Base-by-base conservation (phyloP, 2,888 invertebrate species). In the Dinocampus coccinellae region DNA sequence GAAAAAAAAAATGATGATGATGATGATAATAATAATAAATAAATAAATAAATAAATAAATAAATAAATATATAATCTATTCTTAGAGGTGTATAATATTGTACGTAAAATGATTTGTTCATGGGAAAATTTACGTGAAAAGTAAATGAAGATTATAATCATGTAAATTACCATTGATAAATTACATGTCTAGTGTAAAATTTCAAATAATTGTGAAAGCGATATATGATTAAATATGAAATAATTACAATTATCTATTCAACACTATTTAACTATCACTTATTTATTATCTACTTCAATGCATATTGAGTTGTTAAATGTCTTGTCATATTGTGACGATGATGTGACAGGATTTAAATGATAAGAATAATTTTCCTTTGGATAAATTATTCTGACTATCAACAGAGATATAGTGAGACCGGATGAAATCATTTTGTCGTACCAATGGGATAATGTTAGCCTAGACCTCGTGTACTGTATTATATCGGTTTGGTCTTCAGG, bases 341-440 rank as follows among this genome's bases (percentile, higher is more conserved):
- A 47, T n/a, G 16, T 7, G 3, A n/a, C 39, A 47, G 6, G 47
- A n/a, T 55, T 55, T 24, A 55, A n/a, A 55, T 16, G 47, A 55
- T 29, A 55, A 26, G 13, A 26, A 55, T 55, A 47, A 47, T 53
- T 65, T 65, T 39, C 57, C 16, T 65, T 55, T 66, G 39, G 16
- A 22, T 36, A 9, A 13, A 53, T 64, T 34, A 16, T 66, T 36
- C 24, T 36, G 11, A 39, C 57, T 57, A 57, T 33, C 39, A 58
- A 24, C 57, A 36, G 26, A 52, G 33, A 53, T 29, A 57, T 29
- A 13, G 26, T 72, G 61, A 73, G 72, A 73, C 73, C 75, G 75
- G 77, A 76, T 76, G 74, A 69, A 76, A 75, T 74, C 73, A 64
- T 77, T 76, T 75, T 74, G 73, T 61, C 61, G 70, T 70, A 36